phyloP scores from a whole-genome alignment of 2,888 invertebrate genomes.

The Imbricaverruca yamaguchii region DNA sequence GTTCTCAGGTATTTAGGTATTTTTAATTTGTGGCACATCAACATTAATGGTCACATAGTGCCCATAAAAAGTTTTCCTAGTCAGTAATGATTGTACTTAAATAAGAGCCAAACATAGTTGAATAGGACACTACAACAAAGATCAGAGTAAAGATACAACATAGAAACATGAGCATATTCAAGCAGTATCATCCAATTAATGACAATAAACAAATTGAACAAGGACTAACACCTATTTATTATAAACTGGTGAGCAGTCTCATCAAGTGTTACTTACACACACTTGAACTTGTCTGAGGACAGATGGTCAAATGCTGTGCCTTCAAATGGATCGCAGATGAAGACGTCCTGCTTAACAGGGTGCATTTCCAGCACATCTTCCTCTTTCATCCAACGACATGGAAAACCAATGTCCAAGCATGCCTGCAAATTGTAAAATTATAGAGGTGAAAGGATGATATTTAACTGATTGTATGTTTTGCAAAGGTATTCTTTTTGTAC shows the following conservation, averaged over 20 bases:
- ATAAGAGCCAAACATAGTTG: not conserved
- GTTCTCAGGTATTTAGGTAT: too few relatives aligned
- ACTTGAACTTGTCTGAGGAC: slow-evolving; percentile 52
- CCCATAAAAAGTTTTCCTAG: too few relatives aligned
- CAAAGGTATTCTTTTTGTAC: too few relatives aligned
- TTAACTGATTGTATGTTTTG: not conserved
- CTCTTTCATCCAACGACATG: slow-evolving; percentile 58
- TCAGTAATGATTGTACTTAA: not conserved
- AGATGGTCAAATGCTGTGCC: slow-evolving; percentile 60
- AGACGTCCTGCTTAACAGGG: slow-evolving; percentile 60
- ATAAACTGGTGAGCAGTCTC: not conserved
- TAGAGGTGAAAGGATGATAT: not conserved
- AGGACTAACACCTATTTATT: too few relatives aligned
- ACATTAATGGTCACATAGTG: too few relatives aligned
- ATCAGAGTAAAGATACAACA: too few relatives aligned
- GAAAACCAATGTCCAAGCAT: slow-evolving; percentile 54
- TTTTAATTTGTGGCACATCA: too few relatives aligned
- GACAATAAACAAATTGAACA: too few relatives aligned
- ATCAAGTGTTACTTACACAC: slow-evolving; percentile 52
- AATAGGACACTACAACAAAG: too few relatives aligned
- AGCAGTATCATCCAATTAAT: too few relatives aligned
- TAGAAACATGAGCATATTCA: too few relatives aligned
- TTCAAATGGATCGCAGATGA: slow-evolving; percentile 68
- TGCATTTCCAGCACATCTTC: slow-evolving; percentile 49
- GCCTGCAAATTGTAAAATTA: slow-evolving; percentile 43